Percentiles rank a stretch among this genome's conserved stretches.
phyloP scores from a whole-genome alignment of 2,797 vertebrate genomes.

The Selene dorsalis region DNA sequence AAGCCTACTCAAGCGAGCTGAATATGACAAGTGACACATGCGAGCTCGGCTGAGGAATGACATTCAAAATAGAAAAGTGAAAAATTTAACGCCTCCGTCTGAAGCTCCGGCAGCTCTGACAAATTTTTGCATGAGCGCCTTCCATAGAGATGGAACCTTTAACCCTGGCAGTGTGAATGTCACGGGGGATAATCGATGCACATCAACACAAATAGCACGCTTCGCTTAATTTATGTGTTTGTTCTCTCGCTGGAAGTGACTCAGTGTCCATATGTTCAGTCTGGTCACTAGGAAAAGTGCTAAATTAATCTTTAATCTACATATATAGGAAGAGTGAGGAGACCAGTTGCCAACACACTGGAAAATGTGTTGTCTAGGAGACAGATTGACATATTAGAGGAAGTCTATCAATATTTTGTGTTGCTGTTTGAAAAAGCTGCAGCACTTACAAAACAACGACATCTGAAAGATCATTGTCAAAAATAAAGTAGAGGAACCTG shows the following conservation, averaged over 20 bases:
- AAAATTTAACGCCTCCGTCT: not conserved
- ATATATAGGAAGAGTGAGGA: not conserved
- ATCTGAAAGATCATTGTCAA: not conserved
- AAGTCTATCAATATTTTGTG: too few species aligned
- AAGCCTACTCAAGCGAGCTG: conserved; percentile 22
- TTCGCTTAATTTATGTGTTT: conserved; percentile 24
- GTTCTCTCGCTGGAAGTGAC: conserved; percentile 16
- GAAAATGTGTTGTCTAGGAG: not conserved
- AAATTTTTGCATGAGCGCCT: not conserved
- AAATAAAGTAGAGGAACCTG: not conserved
- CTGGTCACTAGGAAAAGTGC: conserved; percentile 13
- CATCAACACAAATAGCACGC: not conserved
- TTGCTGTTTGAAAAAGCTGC: too few species aligned
- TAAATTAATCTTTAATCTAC: conserved; percentile 24
- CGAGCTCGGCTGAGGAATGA: not conserved
- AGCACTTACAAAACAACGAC: not conserved
- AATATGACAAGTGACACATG: conserved; percentile 26
- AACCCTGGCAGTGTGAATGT: conserved; percentile 3
- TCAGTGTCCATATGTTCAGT: not conserved
- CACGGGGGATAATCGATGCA: conserved; percentile 13
- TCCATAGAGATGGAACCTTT: not conserved
- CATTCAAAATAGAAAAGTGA: conserved; percentile 2
- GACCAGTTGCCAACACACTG: not conserved
- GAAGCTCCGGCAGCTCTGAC: not conserved
- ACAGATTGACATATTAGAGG: not conserved